These are phyloP conservation scores for Ictalurus punctatus DNA, from an alignment of 2,113 vertebrate genomes.

Conservation along the genomic window DNA sequence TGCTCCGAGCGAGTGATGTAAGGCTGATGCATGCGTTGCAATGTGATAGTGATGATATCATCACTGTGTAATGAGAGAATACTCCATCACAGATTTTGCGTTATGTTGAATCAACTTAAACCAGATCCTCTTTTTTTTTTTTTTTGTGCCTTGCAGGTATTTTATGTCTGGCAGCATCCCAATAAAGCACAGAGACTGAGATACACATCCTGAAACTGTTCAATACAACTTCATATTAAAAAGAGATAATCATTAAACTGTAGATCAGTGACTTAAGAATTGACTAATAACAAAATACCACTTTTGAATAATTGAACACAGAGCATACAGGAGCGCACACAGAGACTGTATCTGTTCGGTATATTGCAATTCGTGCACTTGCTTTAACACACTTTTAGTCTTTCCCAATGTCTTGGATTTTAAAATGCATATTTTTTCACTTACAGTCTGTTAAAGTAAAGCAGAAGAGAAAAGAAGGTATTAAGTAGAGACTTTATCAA, in stretches of 20 bases:
- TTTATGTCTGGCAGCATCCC: background rate
- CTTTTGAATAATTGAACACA: background rate
- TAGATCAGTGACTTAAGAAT: background rate
- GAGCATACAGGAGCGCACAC: background rate
- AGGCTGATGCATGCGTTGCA: background rate
- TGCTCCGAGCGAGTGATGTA: background rate
- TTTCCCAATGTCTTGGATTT: background rate
- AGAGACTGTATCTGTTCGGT: background rate
- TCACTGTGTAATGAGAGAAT: background rate
- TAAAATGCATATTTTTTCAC: background rate
- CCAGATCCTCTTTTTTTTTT: background rate
- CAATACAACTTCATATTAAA: background rate
- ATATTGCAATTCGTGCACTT: background rate
- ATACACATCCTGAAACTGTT: background rate
- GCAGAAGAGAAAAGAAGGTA: background rate
- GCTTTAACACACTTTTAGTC: background rate
- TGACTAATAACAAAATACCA: background rate
- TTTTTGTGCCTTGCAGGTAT: background rate
- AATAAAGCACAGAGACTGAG: background rate
- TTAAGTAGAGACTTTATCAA: background rate
- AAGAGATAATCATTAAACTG: background rate
- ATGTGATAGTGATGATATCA: slow-evolving; percentile 33
- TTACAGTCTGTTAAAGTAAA: background rate
- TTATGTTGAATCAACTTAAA: background rate
- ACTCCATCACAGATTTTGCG: background rate